A percentile compares a stretch with the other conserved stretches of the same genome.
phyloP scores from a whole-genome alignment of 1,140 invertebrate species.

The Drosophila kurseongensis region DNA sequence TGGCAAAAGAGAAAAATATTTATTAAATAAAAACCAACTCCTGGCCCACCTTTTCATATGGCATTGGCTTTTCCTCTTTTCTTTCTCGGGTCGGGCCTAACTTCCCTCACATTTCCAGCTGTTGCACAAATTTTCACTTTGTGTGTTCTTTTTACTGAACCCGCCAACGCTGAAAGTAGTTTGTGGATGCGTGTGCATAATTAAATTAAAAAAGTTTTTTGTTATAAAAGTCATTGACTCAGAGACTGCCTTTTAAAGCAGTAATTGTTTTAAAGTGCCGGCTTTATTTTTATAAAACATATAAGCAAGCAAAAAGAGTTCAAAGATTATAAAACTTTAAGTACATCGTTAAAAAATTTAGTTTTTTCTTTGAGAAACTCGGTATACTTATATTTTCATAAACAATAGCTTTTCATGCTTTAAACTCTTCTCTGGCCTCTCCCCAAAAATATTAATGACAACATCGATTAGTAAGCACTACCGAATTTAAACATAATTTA shows the following conservation, averaged over 20 bases:
- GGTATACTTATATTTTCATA: too few species aligned
- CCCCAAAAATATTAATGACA: conserved; percentile 1
- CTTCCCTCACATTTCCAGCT: conserved; percentile 35
- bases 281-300: not conserved
- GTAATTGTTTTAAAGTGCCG: conserved; percentile 40
- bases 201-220: conserved; percentile 74
- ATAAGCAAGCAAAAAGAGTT: not conserved
- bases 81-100: conserved; percentile 14
- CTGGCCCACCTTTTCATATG: conserved; percentile 63
- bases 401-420: too few species aligned
- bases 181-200: conserved; percentile 56
- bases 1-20: conserved; percentile 66
- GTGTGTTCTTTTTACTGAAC: conserved; percentile 71
- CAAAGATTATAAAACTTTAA: not conserved
- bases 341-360: too few species aligned
- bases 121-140: conserved; percentile 53
- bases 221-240: conserved; percentile 70
- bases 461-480: not conserved
- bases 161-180: conserved; percentile 46
- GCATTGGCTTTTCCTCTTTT: conserved; percentile 34
- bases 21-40: conserved; percentile 71
- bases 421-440: too few species aligned
- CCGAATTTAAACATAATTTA: conserved; percentile 26
- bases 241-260: conserved; percentile 9
- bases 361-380: too few species aligned